Conservation (phyloP, 2,888 invertebrate species). For the Biston stratarius region DNA sequence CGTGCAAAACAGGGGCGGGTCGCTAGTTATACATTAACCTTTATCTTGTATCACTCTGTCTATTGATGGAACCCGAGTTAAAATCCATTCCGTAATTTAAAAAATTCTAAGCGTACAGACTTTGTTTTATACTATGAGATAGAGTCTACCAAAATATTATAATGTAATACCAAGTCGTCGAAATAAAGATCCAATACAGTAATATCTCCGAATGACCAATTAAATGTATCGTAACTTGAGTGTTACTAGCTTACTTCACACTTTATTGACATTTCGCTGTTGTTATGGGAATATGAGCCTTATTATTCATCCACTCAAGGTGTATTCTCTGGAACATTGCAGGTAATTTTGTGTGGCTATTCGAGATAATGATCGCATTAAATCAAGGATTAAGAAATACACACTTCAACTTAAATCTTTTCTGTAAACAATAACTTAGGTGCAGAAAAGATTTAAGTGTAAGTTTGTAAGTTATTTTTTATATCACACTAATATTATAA, state of each 20-base stretch:
- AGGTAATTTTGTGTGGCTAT: constrained; percentile 3
- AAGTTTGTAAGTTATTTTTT: too few species aligned
- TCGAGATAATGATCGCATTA: constrained; percentile 6
- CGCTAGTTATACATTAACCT: too few species aligned
- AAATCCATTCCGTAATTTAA: too few species aligned
- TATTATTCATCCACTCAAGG: constrained; percentile 1
- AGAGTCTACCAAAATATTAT: neutral
- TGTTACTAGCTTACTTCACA: constrained; percentile 28
- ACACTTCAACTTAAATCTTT: neutral
- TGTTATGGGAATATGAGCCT: constrained; percentile 8
- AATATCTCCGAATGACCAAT: constrained; percentile 32
- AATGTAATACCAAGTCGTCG: constrained; percentile 13
- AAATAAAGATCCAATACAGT: constrained; percentile 13
- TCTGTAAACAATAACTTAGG: neutral
- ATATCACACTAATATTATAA: too few species aligned
- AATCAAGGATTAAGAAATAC: neutral
- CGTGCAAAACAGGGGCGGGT: too few species aligned
- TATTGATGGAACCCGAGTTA: too few species aligned
- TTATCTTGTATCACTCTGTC: too few species aligned
- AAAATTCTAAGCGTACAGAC: too few species aligned
- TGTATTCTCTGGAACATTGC: neutral
- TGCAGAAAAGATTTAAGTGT: too few species aligned
- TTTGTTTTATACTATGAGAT: too few species aligned
- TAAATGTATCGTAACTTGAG: constrained; percentile 31
- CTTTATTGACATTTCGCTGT: constrained; percentile 10